Base-by-base conservation (phyloP, 1,140 invertebrate species). In the Myzus persicae region DNA sequence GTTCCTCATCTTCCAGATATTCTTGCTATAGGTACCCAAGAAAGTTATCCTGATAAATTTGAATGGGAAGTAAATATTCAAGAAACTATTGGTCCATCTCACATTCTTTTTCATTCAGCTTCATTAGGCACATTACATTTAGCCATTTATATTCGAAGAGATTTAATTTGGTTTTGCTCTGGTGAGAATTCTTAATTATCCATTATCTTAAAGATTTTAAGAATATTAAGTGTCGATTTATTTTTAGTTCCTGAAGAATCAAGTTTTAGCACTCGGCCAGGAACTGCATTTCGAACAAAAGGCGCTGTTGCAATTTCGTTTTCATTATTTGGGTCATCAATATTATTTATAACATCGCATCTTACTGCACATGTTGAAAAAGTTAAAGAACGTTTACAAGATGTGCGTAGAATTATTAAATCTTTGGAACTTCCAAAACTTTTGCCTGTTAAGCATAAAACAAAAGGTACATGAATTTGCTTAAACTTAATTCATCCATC, bases 121-220 rank as follows among this genome's bases (percentile, higher is more conserved):
- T 96, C 96, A 93, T 96, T 98, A 51, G 98, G 98, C 36, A 98
- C 98, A 87, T 96, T 99, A 48, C 98, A 99, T 95, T 95, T 99
- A 81, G 97, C 97, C 67, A 95, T 99, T 93, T 99, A 98, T 95
- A 96, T 99, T 91, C 95, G 98, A 84, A 96, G 98, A 94, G 98
- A 99, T 95, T 96, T 99, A 7, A 98, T 99, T 94, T 99, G 98
- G 98, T 99, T 98, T 94, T 98, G 98, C 95, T 99, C 96, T 91
- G 67, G 93, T 94, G 59, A 93, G 31, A 90, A 5, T 93, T 92
- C 3, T 18, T 42, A 40, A 54, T 38, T 40, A 51, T 54, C 5
- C 5, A 26, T 2, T 81, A 31, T 18, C 59, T 42, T 7, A 82
- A 82, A 42, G 8, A 20, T 9, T 76, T 67, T n/a, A 36, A n/a